Conservation (phyloP, 2,113 vertebrate species). For the Climacteris rufus region DNA sequence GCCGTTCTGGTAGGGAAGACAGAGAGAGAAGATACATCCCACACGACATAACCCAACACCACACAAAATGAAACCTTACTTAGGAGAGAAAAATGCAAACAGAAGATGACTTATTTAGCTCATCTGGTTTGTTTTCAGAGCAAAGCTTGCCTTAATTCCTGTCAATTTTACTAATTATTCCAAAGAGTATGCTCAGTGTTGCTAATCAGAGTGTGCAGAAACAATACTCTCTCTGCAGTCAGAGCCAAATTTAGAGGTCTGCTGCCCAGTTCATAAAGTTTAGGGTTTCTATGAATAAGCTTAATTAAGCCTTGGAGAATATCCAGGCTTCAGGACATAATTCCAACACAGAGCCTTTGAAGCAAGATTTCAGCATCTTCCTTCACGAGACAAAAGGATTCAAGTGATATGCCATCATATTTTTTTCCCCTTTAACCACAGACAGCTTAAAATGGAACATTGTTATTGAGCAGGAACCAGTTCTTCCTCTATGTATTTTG, state of each 20-base stretch:
- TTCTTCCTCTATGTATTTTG: slow-evolving; percentile 6
- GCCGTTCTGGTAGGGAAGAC: background rate
- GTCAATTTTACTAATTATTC: background rate
- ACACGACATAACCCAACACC: background rate
- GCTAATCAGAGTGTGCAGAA: background rate
- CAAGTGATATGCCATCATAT: background rate
- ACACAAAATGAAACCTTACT: background rate
- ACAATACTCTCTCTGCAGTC: background rate
- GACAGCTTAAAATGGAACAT: slow-evolving; percentile 11
- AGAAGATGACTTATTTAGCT: background rate
- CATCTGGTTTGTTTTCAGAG: background rate
- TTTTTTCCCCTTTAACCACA: background rate
- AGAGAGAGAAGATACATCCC: background rate
- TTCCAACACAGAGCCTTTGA: background rate
- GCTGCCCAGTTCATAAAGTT: slow-evolving; percentile 33
- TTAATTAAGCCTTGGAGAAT: slow-evolving; percentile 17
- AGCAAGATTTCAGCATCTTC: background rate
- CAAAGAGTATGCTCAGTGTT: background rate
- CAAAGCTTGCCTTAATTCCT: background rate
- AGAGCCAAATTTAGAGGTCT: slow-evolving; percentile 29
- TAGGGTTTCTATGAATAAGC: slow-evolving; percentile 26
- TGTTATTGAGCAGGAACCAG: slow-evolving; percentile 25
- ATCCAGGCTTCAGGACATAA: background rate
- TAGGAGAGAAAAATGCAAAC: background rate
- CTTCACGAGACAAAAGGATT: background rate